Conservation (phyloP, 2,888 invertebrate genomes). For the Orchestes rusci region DNA sequence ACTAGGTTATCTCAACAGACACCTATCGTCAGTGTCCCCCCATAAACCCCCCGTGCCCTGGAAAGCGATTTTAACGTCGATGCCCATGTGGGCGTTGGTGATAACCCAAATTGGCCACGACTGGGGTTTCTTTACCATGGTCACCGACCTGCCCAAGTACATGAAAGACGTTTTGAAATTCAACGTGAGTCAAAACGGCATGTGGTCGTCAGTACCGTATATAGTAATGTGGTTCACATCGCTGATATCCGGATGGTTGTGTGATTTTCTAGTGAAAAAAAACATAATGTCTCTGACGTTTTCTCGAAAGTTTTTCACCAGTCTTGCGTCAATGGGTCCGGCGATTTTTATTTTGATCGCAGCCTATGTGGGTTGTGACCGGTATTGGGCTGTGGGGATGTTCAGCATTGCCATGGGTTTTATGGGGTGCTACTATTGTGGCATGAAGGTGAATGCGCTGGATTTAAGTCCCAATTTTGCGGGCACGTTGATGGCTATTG, state of each 20-base stretch:
- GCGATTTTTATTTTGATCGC: conserved; percentile 56
- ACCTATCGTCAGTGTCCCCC: conserved; percentile 32
- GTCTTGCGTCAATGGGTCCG: conserved; percentile 56
- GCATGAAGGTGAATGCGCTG: conserved; percentile 59
- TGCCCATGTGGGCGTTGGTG: conserved; percentile 66
- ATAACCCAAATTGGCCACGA: conserved; percentile 66
- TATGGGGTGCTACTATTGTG: conserved; percentile 64
- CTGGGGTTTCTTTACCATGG: conserved; percentile 66
- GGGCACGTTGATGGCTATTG: conserved; percentile 57
- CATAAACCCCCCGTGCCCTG: conserved; percentile 54
- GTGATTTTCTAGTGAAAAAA: conserved; percentile 59
- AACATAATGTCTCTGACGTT: conserved; percentile 49
- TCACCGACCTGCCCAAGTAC: conserved; percentile 57
- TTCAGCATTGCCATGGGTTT: conserved; percentile 57
- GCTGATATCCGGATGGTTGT: conserved; percentile 55
- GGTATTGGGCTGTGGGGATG: conserved; percentile 45
- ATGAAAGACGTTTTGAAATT: conserved; percentile 53
- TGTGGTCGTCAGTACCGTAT: conserved; percentile 56
- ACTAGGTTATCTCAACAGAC: conserved; percentile 59
- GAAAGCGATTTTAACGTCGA: conserved; percentile 60
- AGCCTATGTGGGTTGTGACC: conserved; percentile 56
- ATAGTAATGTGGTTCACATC: conserved; percentile 58
- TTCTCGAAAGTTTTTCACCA: conserved; percentile 60
- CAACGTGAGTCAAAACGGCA: conserved; percentile 46
- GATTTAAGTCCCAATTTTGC: conserved; percentile 59